These are phyloP conservation scores for Coecobrya sp. DNA, from an alignment of 2,888 invertebrate species.

Conservation along the genomic window DNA sequence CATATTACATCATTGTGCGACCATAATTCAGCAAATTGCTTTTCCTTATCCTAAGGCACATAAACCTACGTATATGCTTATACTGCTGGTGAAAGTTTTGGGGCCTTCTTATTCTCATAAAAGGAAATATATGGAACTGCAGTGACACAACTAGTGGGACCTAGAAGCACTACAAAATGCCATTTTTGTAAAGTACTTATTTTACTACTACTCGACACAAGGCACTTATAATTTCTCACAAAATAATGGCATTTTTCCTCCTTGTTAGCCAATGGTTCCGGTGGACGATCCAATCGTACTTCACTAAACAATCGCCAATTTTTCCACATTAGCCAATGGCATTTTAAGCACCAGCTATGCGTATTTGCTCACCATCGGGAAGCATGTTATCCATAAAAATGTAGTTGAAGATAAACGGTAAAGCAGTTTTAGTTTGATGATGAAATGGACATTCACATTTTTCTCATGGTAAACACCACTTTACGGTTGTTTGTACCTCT, in stretches of 20 bases:
- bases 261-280: neutral
- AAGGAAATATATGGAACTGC: neutral
- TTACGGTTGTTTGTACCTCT: neutral
- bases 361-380: neutral
- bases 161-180: slow-evolving; percentile 1
- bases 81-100: neutral
- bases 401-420: neutral
- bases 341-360: neutral
- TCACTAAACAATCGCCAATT: neutral
- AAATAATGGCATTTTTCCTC: slow-evolving; percentile 9
- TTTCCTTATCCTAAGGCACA: slow-evolving; percentile 74
- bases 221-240: slow-evolving; percentile 27
- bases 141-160: neutral
- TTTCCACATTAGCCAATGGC: neutral
- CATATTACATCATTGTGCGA: slow-evolving; percentile 74
- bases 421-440: neutral
- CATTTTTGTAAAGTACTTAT: slow-evolving; percentile 16
- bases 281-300: neutral
- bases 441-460: neutral
- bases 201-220: neutral
- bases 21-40: slow-evolving; percentile 80
- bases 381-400: neutral
- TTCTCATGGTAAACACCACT: neutral
- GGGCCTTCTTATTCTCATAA: neutral
- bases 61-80: neutral